Evolutionary conservation across 2,113 vertebrate species (phyloP).

Genomic region (Platysternon megacephalum): DNA sequence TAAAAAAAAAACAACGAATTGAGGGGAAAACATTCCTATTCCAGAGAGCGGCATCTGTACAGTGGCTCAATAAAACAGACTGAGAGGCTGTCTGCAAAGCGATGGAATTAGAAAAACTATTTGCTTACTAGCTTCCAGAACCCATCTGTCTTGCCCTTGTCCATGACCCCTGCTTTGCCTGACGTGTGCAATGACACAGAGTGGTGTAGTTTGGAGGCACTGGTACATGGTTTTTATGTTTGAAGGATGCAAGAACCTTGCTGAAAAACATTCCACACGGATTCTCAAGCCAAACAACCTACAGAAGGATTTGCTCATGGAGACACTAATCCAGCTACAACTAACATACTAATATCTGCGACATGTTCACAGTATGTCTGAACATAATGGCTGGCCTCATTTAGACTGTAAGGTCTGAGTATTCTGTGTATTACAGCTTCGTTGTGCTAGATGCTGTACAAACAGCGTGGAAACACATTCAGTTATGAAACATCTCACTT

Average conservation of each 20-base stretch:
- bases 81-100: background rate
- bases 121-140: background rate
- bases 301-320: background rate
- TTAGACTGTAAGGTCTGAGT: background rate
- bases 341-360: background rate
- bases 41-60: background rate
- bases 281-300: slow-evolving; percentile 19
- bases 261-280: slow-evolving; percentile 4
- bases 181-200: background rate
- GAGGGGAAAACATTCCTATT: background rate
- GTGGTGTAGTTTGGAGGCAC: background rate
- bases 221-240: background rate
- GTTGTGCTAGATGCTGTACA: background rate
- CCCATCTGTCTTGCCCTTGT: background rate
- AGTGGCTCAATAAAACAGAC: background rate
- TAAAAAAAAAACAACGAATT: background rate
- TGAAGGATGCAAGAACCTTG: background rate
- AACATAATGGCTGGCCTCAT: background rate
- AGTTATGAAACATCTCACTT: background rate
- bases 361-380: background rate
- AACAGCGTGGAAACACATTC: background rate
- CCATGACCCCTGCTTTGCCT: background rate
- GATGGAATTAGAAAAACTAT: background rate
- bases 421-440: background rate
- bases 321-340: slow-evolving; percentile 19